Evolutionary conservation across 2,888 invertebrate species (phyloP), one percentile per base, ranked within the genome.

Genomic region (Drosophila falleni): DNA sequence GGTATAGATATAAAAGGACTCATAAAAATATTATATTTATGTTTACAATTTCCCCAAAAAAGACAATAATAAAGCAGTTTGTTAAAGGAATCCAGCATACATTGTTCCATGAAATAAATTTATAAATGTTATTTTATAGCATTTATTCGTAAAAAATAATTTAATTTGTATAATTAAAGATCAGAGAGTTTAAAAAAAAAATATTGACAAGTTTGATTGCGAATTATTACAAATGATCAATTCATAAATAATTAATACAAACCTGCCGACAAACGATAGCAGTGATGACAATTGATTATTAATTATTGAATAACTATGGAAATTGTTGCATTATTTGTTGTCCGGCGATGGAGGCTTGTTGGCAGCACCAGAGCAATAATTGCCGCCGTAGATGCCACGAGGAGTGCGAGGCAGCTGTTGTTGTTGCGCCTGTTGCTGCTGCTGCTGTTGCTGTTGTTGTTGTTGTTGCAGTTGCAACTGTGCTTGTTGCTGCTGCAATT

Each of bases 311-410:
- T 15, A 15, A 39, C 15, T 39, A 31, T 3, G 8, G 3, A 31
- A n/a, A 33, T 31, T 55, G 9, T 31, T 13, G 31, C 15, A 41
- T 73, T 33, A 69, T 31, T 71, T 76, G 47, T n/a, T 60, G 10
- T 62, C 46, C n/a, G 73, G 55, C n/a, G 63, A 26, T 9, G 56
- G 15, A 1, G 59, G 10, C 9, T 66, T 62, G 39, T 62, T 66
- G 55, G 9, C 0, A 3, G 39, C 10, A 10, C 35, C 10, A 8
- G 59, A 31, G 2, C 26, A 29, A 4, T 33, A 53, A 26, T 41
- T 71, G 19, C 50, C 47, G n/a, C 87, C 87, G 31, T 66, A 87
- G 13, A 82, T 73, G 69, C 41, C 74, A 6, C 86, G 70, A 2
- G 68, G 62, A n/a, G 53, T 13, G n/a, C 74, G 71, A 0, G 55